phyloP scores from a whole-genome alignment of 2,113 vertebrate genomes.

The Rhabdomys dilectus region DNA sequence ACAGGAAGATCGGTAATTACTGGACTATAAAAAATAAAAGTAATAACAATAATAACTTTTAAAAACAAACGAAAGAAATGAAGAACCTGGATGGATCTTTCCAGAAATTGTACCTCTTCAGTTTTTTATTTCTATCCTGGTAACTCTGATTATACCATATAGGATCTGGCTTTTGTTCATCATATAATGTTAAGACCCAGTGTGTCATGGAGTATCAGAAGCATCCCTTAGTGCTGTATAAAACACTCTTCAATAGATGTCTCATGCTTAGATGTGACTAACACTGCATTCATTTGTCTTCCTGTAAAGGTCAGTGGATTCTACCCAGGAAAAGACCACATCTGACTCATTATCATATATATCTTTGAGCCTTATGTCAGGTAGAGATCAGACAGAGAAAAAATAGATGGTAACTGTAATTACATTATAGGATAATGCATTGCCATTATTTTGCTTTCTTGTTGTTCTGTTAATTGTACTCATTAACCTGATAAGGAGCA shows the following conservation, averaged over 20 bases:
- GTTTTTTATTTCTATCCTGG: neutral
- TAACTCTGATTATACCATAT: accelerated
- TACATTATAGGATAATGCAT: neutral
- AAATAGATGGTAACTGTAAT: neutral
- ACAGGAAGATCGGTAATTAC: no score
- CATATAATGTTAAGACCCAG: neutral
- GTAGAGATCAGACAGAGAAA: neutral
- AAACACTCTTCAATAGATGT: neutral
- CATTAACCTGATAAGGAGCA: neutral
- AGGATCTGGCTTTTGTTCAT: neutral
- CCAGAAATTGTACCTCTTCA: neutral
- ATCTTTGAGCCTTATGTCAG: neutral
- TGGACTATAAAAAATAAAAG: no score
- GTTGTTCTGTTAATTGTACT: neutral
- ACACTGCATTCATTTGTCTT: neutral
- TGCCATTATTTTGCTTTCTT: neutral
- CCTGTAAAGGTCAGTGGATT: neutral
- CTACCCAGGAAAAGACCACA: neutral
- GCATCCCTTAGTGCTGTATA: neutral
- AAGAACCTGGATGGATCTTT: neutral
- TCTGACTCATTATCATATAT: neutral
- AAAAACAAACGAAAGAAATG: neutral
- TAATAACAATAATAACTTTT: no score
- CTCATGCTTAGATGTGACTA: neutral
- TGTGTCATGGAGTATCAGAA: neutral